Evolutionary conservation across 2,888 invertebrate genomes (phyloP), one percentile per base, ranked within the genome.

Genomic region (Drosophila prolongata): DNA sequence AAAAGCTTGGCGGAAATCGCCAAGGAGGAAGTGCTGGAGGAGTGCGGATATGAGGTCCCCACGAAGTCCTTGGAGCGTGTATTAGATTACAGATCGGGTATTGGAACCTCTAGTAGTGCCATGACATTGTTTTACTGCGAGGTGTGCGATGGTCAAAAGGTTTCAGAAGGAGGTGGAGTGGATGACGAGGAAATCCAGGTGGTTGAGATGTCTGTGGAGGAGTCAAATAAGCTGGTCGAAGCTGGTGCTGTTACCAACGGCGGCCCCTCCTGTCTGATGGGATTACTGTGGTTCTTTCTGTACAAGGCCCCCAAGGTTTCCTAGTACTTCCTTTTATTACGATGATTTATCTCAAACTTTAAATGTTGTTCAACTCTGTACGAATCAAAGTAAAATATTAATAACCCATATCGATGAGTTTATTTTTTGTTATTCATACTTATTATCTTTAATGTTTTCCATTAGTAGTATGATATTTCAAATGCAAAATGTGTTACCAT

Each of bases 1-100:
- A 94, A 94, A 78, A 92, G 95, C 3, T 90, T 96, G 38, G 93
- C 92, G 53, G 95, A 97, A 89, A 97, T 97, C 58, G 98, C 98
- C 0, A 94, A 94, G 61, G 97, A 97, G 79, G 99, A 99, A 91
- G 94, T 92, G 1, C 89, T 96, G 2, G 99, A 99, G 91, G 99
- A 99, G 91, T 98, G 98, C 92, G 99, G 87, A 10, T 85, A 88
- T 19, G 40, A 83, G 16, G 75, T 87, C 10, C 61, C 73, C 8
- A 6, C 13, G 2, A 54, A 71, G 3, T 50, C 57, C 6, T 10
- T 85, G 6, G 37, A 87, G 30, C 9, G 16, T 1, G 38, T 81
- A 3, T 73, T 56, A 13, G 44, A 67, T 14, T 80, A 71, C 13
- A 83, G 78, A 55, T 78, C 89, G 0, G 77, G 84, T 2, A 54